A percentile compares a stretch with the other conserved stretches of the same genome.
Conservation (phyloP, 2,888 invertebrate species). For the Metacarcinus magister region DNA sequence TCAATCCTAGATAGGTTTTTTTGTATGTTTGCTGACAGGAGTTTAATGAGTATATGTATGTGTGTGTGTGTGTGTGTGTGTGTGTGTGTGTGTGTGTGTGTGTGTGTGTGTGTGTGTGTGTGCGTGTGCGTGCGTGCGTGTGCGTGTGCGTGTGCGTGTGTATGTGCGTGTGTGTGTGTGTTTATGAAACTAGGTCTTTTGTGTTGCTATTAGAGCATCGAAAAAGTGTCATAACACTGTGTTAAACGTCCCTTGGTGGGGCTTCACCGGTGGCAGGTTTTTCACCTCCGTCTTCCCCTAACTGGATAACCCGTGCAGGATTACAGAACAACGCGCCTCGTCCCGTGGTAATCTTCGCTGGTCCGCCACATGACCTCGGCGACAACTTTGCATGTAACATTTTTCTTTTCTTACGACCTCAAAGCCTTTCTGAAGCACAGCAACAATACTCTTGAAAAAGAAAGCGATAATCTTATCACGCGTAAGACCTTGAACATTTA, state of each 20-base stretch:
- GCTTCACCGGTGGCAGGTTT: neutral
- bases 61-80: slow-evolving; percentile 3
- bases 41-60: neutral
- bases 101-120: neutral
- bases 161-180: slow-evolving; percentile 8
- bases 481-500: neutral
- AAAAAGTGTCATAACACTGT: slow-evolving; percentile 18
- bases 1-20: too few relatives aligned
- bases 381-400: neutral
- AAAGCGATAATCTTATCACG: neutral
- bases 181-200: neutral
- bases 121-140: neutral
- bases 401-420: neutral
- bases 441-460: neutral
- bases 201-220: neutral
- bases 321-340: neutral
- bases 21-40: too few relatives aligned
- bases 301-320: slow-evolving; percentile 22
- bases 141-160: neutral
- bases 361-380: neutral
- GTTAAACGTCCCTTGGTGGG: neutral
- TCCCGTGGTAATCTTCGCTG: neutral
- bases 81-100: slow-evolving; percentile 38
- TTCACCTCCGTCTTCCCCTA: neutral
- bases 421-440: neutral